Conservation (phyloP, 2,113 vertebrate genomes). For the Salvator merianae region DNA sequence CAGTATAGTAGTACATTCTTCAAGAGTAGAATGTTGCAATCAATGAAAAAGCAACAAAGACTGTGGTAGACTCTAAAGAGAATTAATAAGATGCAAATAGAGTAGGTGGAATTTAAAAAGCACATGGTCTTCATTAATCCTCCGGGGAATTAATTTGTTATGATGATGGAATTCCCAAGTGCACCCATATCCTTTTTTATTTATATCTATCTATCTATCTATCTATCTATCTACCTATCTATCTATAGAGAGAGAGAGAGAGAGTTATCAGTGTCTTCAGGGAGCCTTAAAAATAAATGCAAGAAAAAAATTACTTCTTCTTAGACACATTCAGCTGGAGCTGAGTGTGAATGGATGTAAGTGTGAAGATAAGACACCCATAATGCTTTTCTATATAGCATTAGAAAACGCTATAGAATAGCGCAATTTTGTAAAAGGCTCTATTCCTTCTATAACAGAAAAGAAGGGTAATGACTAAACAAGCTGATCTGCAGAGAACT, state of each 20-base stretch:
- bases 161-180: not conserved
- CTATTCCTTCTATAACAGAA: not conserved
- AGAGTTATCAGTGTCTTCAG: too few relatives aligned
- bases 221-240: too few relatives aligned
- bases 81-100: not conserved
- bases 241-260: too few relatives aligned
- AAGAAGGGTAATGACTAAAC: not conserved
- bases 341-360: too few relatives aligned
- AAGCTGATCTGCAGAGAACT: not conserved
- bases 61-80: not conserved
- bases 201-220: too few relatives aligned
- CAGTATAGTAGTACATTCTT: too few relatives aligned
- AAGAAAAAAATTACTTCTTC: not conserved
- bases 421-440: not conserved
- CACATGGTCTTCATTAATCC: not conserved
- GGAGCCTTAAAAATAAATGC: not conserved
- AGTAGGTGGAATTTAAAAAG: not conserved
- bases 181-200: not conserved
- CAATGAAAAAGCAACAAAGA: not conserved
- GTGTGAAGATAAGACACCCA: not conserved
- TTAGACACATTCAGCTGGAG: not conserved
- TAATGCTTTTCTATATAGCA: not conserved
- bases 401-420: not conserved
- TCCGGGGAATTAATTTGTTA: not conserved
- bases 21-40: not conserved